These are phyloP conservation scores for Lordiphosa collinella DNA, from an alignment of 1,140 invertebrate genomes.

Conservation along the genomic window DNA sequence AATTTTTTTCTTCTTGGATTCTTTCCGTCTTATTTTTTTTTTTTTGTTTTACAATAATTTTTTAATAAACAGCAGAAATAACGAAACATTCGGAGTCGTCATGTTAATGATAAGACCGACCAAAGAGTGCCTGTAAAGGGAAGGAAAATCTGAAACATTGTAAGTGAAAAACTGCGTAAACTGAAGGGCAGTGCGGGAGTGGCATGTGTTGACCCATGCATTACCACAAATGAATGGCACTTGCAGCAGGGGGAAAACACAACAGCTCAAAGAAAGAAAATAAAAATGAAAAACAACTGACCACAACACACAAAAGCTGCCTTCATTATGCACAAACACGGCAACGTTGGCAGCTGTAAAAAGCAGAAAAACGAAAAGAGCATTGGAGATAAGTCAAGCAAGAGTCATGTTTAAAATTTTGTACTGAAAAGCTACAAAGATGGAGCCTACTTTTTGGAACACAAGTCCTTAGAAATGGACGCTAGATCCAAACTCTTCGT, in stretches of 20 bases:
- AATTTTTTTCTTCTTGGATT: not conserved
- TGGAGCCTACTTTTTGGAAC: no score
- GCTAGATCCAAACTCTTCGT: no score
- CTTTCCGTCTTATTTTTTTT: not conserved
- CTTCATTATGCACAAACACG: slow-evolving; percentile 65
- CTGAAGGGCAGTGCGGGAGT: slow-evolving; percentile 12
- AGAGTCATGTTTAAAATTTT: not conserved
- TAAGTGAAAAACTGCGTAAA: slow-evolving; percentile 45
- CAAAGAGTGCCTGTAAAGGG: not conserved
- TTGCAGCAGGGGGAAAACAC: slow-evolving; percentile 20
- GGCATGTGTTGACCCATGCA: slow-evolving; percentile 19
- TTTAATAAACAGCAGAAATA: slow-evolving; percentile 22
- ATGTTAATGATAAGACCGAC: slow-evolving; percentile 40
- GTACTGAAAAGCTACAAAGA: no score
- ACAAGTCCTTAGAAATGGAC: no score
- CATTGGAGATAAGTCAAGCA: slow-evolving; percentile 12
- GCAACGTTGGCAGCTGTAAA: slow-evolving; percentile 18
- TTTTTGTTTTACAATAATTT: slow-evolving; percentile 9
- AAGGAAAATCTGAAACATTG: slow-evolving; percentile 20
- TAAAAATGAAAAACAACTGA: slow-evolving; percentile 16
- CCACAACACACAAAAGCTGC: slow-evolving; percentile 49
- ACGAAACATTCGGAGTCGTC: slow-evolving; percentile 23
- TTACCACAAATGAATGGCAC: slow-evolving; percentile 50
- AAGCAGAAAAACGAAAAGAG: not conserved
- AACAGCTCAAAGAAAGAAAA: not conserved